Percentiles rank a stretch among this genome's conserved stretches.
Conservation (phyloP, 2,797 vertebrate genomes). For the Tadarida brasiliensis region DNA sequence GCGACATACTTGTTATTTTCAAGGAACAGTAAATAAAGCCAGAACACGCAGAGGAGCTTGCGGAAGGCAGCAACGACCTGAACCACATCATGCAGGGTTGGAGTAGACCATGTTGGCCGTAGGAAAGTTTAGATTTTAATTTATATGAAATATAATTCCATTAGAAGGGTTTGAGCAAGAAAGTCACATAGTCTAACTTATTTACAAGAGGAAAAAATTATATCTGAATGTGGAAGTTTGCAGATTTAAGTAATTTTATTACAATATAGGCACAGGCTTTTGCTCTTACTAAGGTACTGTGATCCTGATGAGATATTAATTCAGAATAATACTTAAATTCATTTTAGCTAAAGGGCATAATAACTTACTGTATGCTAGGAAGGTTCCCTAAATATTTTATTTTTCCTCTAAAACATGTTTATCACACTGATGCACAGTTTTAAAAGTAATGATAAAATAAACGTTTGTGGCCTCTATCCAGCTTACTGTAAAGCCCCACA, state of each 20-base stretch:
- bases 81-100: not conserved
- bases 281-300: not conserved
- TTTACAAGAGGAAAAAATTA: not conserved
- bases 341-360: not conserved
- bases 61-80: not conserved
- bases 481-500: not conserved
- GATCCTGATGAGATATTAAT: not conserved
- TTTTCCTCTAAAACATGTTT: not conserved
- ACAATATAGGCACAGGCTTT: not conserved
- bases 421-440: not conserved
- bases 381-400: not conserved
- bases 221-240: not conserved
- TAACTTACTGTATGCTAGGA: not conserved
- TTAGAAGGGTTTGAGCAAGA: not conserved
- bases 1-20: not conserved
- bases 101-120: not conserved
- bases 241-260: not conserved
- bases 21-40: not conserved
- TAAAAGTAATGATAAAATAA: not conserved
- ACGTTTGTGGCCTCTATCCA: not conserved
- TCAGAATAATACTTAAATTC: not conserved
- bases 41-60: not conserved
- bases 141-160: not conserved
- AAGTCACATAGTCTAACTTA: not conserved
- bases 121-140: not conserved